Evolutionary conservation across 53 echinoderm and acorn worm genomes (phyloP).

Genomic region (Actinopyga echinites): DNA sequence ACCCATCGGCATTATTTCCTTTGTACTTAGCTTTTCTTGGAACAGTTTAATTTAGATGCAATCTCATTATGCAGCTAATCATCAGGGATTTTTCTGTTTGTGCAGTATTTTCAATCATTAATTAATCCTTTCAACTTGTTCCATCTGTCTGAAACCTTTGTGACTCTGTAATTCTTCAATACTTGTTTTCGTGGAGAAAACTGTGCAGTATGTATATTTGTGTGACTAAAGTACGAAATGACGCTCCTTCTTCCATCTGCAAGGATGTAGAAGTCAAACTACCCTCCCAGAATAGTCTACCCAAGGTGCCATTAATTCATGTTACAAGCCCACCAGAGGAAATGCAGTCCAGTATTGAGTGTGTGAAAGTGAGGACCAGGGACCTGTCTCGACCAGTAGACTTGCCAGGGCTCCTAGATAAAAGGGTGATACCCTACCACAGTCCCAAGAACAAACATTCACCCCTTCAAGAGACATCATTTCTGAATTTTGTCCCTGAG

Average conservation of each 20-base stretch:
- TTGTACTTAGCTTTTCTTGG: no score
- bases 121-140: no score
- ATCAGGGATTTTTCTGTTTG: no score
- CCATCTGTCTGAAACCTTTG: no score
- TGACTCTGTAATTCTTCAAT: no score
- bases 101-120: no score
- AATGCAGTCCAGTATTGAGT: background rate
- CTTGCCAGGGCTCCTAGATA: background rate
- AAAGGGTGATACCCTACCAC: background rate
- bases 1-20: no score
- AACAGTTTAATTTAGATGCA: no score
- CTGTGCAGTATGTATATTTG: constrained; percentile 4
- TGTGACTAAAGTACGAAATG: constrained; percentile 11
- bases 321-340: background rate
- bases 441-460: constrained; percentile 28
- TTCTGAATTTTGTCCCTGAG: constrained; percentile 65
- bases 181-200: no score
- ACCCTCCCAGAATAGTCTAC: background rate
- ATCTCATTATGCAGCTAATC: no score
- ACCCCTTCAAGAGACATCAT: constrained; percentile 71
- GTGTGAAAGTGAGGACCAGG: constrained; percentile 8
- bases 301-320: background rate
- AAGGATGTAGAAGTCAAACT: background rate
- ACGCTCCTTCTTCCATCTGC: background rate
- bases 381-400: background rate